Conservation (phyloP, 2,797 vertebrate species). For the Erethizon dorsatum region DNA sequence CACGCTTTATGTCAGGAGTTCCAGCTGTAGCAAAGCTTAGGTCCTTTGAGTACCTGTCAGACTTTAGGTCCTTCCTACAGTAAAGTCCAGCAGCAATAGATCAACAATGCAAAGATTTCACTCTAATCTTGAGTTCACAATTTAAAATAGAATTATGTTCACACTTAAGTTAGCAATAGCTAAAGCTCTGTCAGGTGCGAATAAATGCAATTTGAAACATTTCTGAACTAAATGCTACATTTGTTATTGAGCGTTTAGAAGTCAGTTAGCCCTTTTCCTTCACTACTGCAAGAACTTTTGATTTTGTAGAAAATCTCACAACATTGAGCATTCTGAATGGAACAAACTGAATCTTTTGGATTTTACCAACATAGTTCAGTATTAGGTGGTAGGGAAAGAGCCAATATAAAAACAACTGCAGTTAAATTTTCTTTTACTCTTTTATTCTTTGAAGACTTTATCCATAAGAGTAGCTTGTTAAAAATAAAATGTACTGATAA, state of each 20-base stretch:
- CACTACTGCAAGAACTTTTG: not conserved
- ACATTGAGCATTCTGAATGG: not conserved
- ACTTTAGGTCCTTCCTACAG: not conserved
- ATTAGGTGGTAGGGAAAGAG: not conserved
- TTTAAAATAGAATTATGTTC: conserved; percentile 31
- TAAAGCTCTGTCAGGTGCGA: not conserved
- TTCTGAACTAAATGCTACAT: conserved; percentile 11
- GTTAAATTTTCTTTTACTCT: not conserved
- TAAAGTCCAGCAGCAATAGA: not conserved
- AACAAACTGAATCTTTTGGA: not conserved
- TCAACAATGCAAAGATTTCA: not conserved
- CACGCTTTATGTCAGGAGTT: not conserved
- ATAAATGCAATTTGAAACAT: conserved; percentile 18
- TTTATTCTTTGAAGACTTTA: not conserved
- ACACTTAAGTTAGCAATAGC: not conserved
- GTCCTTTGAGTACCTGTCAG: not conserved
- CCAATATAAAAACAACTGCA: not conserved
- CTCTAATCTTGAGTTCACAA: not conserved
- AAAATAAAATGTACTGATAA: not conserved
- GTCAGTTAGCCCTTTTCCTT: not conserved
- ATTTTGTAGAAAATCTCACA: not conserved
- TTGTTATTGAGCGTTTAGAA: conserved; percentile 30
- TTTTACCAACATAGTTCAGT: not conserved
- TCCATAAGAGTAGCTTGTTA: not conserved
- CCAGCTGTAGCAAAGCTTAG: not conserved